Evolutionary conservation across 2,888 invertebrate species (phyloP).

Genomic region (Drosophila melanosoma): DNA sequence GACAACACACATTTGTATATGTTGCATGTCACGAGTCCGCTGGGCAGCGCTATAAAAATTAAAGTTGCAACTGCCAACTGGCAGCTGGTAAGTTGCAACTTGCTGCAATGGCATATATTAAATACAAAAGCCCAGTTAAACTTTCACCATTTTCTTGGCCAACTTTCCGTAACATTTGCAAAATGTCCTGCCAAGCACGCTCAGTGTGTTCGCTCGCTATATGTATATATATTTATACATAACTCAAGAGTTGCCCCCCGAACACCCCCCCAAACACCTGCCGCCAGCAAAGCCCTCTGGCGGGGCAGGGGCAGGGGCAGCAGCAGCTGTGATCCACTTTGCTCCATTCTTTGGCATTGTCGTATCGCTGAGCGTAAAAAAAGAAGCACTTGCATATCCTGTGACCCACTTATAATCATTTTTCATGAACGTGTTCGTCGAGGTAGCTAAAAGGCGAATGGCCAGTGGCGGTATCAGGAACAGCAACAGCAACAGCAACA

Average conservation of each 20-base stretch:
- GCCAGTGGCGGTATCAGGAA: conserved; percentile 33
- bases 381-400: conserved; percentile 82
- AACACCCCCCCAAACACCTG: conserved; percentile 14
- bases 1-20: conserved; percentile 16
- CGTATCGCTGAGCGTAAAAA: conserved; percentile 73
- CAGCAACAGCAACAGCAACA: conserved; percentile 20
- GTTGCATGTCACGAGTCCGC: conserved; percentile 12
- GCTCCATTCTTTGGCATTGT: conserved; percentile 54
- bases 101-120: conserved; percentile 60
- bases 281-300: conserved; percentile 43
- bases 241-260: conserved; percentile 62
- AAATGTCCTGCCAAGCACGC: conserved; percentile 69
- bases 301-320: conserved; percentile 37
- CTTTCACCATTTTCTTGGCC: conserved; percentile 78
- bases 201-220: conserved; percentile 3
- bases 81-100: conserved; percentile 46
- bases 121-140: conserved; percentile 64
- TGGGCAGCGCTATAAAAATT: conserved; percentile 45
- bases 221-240: conserved; percentile 38
- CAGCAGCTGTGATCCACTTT: conserved; percentile 46
- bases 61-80: conserved; percentile 54
- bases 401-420: conserved; percentile 82
- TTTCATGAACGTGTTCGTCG: conserved; percentile 71
- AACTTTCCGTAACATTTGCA: conserved; percentile 78
- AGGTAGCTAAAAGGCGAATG: conserved; percentile 41